Percentiles rank a stretch among this genome's conserved stretches.
phyloP scores from a whole-genome alignment of 2,797 vertebrate genomes.

The Centropyge bicolor region DNA sequence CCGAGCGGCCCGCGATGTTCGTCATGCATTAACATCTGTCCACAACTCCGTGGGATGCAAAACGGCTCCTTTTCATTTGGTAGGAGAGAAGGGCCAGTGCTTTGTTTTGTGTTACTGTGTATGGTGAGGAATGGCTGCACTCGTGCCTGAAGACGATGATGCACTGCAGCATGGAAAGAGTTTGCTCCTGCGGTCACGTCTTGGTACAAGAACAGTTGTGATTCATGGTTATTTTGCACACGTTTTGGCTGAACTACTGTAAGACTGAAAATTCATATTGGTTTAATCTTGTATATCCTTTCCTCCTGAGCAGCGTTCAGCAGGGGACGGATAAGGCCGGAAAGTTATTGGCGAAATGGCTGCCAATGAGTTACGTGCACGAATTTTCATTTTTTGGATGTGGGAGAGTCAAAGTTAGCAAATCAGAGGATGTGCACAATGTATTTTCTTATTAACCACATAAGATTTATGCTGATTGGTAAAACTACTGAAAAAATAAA shows the following conservation, averaged over 20 bases:
- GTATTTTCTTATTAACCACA: slow-evolving; percentile 25
- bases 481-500: slow-evolving; percentile 42
- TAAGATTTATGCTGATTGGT: slow-evolving; percentile 33
- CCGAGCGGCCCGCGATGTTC: slow-evolving; percentile 36
- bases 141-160: slow-evolving; percentile 56
- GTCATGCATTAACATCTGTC: slow-evolving; percentile 68
- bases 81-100: neutral
- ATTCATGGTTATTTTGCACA: slow-evolving; percentile 79
- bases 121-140: slow-evolving; percentile 56
- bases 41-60: slow-evolving; percentile 49
- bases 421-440: slow-evolving; percentile 33
- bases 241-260: slow-evolving; percentile 73
- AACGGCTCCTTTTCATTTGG: slow-evolving; percentile 43
- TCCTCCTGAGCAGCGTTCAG: slow-evolving; percentile 23
- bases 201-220: slow-evolving; percentile 72
- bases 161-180: slow-evolving; percentile 75
- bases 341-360: slow-evolving; percentile 15
- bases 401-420: slow-evolving; percentile 26
- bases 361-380: slow-evolving; percentile 35
- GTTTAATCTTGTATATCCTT: slow-evolving; percentile 63
- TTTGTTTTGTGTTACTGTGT: slow-evolving; percentile 56
- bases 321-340: slow-evolving; percentile 45
- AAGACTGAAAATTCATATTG: slow-evolving; percentile 61
- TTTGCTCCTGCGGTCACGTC: slow-evolving; percentile 78
- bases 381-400: slow-evolving; percentile 35